Base-by-base conservation (phyloP, 2,113 vertebrate species). In the Nothocercus nigrocapillus region DNA sequence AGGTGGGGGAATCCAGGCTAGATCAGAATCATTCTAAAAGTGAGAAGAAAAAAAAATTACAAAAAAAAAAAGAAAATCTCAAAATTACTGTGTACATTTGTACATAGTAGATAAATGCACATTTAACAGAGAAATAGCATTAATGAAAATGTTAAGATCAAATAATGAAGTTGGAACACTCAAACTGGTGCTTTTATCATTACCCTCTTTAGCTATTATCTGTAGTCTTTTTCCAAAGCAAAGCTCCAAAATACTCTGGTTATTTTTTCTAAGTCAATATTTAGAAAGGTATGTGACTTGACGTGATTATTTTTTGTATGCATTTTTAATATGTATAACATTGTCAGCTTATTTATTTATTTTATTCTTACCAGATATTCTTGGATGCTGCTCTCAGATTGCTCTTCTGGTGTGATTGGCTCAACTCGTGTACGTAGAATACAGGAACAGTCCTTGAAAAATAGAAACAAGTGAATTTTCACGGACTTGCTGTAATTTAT, bases 371-470 rank as follows among this genome's bases (percentile, higher is more conserved):
- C 99, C 99, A 98, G 97, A 94, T 97, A 98, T 82, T 98, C 98
- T 94, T 97, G 98, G 96, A 98, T 94, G 96, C 98, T 98, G 97
- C 98, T 98, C 95, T 98, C 98, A 96, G 99, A 99, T 62, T 97
- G 97, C 85, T 99, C 98, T 97, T 99, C 98, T 96, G 98, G 97
- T 97, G 98, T 98, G 97, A 99, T 97, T 81, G 99, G 96, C 98
- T 99, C 99, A 97, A 99, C 98, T 95, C 97, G 98, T 94, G 99
- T 98, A 97, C 98, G 98, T 91, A 99, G 98, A 98, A 99, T 98
- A 96, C 99, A 99, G 98, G 99, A 99, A 98, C 99, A 99, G 97
- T 99, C 99, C 99, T 99, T 91, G 27, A 95, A 93, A 93, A 97
- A 84, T 19, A 93, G 42, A 78, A 94, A 72, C 7, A 76, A 79